phyloP scores from a whole-genome alignment of 1,140 invertebrate genomes.

The Atopsyche davidsoni region DNA sequence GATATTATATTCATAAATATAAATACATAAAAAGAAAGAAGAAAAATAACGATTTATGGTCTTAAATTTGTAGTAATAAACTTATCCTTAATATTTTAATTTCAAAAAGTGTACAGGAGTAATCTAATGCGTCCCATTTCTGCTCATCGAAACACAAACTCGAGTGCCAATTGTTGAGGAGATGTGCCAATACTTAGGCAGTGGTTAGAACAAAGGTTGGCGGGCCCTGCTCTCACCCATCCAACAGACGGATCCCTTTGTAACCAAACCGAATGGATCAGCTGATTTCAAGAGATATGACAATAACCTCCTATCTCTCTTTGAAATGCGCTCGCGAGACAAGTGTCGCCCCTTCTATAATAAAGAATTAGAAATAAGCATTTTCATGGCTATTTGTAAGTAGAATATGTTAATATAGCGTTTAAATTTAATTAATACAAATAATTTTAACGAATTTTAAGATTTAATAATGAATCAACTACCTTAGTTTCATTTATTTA shows the following conservation, averaged over 20 bases:
- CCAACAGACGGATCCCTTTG: slow-evolving; percentile 27
- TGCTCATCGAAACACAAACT: too few relatives aligned
- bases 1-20: too few relatives aligned
- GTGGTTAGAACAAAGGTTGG: slow-evolving; percentile 16
- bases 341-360: not conserved
- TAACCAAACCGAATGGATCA: slow-evolving; percentile 28
- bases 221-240: slow-evolving; percentile 7
- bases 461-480: not conserved
- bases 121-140: too few relatives aligned
- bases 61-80: too few relatives aligned
- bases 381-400: too few relatives aligned
- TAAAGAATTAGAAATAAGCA: not conserved
- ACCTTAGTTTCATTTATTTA: not conserved
- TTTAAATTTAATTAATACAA: not conserved
- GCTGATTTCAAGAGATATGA: slow-evolving; percentile 31
- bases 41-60: too few relatives aligned
- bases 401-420: not conserved
- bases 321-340: not conserved
- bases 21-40: too few relatives aligned
- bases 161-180: too few relatives aligned
- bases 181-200: too few relatives aligned
- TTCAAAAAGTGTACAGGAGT: too few relatives aligned
- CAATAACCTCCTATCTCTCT: slow-evolving; percentile 3
- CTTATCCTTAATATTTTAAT: too few relatives aligned
- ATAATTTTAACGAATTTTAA: not conserved